Percentiles rank a stretch among this genome's conserved stretches.
phyloP scores from a whole-genome alignment of 2,888 invertebrate genomes.

The Leucophora obtusa region DNA sequence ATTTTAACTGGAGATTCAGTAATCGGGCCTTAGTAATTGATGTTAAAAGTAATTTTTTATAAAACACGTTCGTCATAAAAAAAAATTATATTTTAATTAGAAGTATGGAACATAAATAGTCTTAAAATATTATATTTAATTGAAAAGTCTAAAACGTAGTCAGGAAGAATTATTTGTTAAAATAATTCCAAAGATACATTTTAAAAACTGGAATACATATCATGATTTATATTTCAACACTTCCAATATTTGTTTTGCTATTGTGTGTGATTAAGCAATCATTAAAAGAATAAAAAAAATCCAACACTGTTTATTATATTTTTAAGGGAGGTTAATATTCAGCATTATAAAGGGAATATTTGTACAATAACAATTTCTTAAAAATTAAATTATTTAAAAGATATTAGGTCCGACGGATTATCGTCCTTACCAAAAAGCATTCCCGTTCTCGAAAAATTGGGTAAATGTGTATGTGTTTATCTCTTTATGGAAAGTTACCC shows the following conservation, averaged over 20 bases:
- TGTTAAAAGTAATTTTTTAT: not conserved
- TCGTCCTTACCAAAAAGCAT: too few relatives aligned
- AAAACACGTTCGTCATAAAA: not conserved
- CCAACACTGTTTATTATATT: not conserved
- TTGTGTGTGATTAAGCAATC: not conserved
- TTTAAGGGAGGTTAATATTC: too few relatives aligned
- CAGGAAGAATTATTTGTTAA: conserved; percentile 42
- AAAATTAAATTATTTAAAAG: too few relatives aligned
- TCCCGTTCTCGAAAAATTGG: too few relatives aligned
- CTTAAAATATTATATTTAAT: not conserved
- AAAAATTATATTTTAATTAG: not conserved
- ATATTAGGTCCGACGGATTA: too few relatives aligned
- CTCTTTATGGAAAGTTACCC: too few relatives aligned
- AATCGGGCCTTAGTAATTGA: not conserved
- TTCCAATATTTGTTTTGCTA: conserved; percentile 16
- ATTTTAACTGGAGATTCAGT: too few relatives aligned
- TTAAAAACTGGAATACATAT: conserved; percentile 22
- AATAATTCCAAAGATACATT: conserved; percentile 7
- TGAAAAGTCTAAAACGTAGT: conserved; percentile 48
- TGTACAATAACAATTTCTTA: too few relatives aligned
- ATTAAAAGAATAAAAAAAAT: conserved; percentile 13
- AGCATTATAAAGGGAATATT: too few relatives aligned
- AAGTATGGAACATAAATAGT: not conserved
- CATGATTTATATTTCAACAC: not conserved
- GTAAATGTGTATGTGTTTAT: too few relatives aligned